Evolutionary conservation across 2,113 vertebrate species (phyloP), one percentile per base, ranked within the genome.

Genomic region (Trichechus manatus): DNA sequence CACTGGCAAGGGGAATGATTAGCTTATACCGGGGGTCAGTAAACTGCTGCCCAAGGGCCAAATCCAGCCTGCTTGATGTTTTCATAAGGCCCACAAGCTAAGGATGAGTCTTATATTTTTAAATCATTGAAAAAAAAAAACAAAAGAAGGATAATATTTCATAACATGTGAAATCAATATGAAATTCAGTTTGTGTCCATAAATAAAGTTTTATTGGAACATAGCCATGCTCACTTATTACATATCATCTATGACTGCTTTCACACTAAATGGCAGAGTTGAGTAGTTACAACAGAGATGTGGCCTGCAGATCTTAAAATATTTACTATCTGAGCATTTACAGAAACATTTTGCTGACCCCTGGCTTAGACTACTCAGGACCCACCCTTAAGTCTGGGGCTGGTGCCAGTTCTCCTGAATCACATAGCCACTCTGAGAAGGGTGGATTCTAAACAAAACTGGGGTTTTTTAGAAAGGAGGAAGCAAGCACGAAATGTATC

Each of bases 51-150:
- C 23, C 39, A 77, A 14, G 22, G 39, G 22, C 74, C 39, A 77
- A 77, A 77, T 42, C 9, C 14, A 44, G 39, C 25, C 39, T 13
- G 4, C 74, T 44, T 42, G 39, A 2, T 77, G 39, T 25, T 77
- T 44, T 77, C 74, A 77, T 44, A 77, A 77, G 11, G 39, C 9
- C 39, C 74, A 77, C 10, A 44, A 77, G 39, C 74, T 77, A 77
- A 77, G 14, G 86, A 82, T 74, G 23, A 42, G n/a, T 80, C 81
- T 74, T 56, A 56, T 56, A 74, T 88, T 84, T 88, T 80, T 89
- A 85, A 88, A 66, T 78, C 23, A 31, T 50, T 94, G 70, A 68
- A 33, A 74, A 75, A 74, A 75, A 77, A 33, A 53, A 56, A 86
- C 10, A 15, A 85, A 88, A 59, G 70, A 80, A 66, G 9, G 64